Base-by-base conservation (phyloP, 2,113 vertebrate genomes). In the Leptodactylus fuscus region DNA sequence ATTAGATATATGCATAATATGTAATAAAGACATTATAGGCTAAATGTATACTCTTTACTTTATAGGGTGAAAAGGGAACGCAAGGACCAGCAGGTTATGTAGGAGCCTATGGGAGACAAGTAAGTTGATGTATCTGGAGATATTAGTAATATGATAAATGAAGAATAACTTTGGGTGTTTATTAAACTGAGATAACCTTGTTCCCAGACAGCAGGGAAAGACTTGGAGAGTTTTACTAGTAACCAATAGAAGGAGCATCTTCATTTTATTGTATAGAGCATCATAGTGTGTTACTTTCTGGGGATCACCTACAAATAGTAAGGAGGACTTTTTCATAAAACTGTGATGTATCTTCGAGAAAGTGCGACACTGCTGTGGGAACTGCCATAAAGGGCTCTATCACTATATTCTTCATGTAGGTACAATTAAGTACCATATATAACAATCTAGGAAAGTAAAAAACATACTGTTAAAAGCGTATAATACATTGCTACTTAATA, bases 51-150 rank as follows among this genome's bases (percentile, higher is more conserved):
- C 24, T 1, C 71, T 60, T 60, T 74, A 6, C 12, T 38, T 62
- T 81, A 65, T 85, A 96, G 95, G 95, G 95, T 24, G 92, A 91
- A 83, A 90, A 88, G 87, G 94, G 94, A 10, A 87, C 88, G 12
- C 92, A 93, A 83, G 95, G 94, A 29, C 91, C 91, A 85, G 46
- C 36, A 0, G 95, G 94, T 18, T 87, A 89, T 38, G 92, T 92
- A 22, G 95, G 94, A 55, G 6, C 36, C 87, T 93, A 94, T 87
- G 95, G 95, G 74, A 90, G 94, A 87, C 93, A 94, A 91, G 94
- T 95, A 83, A 90, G 80, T 60, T 69, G 1, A 38, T 69, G 32
- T 36, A 11, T 13, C 5, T 34, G 1, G 1, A n/a, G 15, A 5
- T 73, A 71, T 34, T 38, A 41, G 20, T 4, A 15, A 10, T 44